A percentile compares a stretch with the other conserved stretches of the same genome.
phyloP scores from a whole-genome alignment of 2,888 invertebrate species.

The Blera fallax region DNA sequence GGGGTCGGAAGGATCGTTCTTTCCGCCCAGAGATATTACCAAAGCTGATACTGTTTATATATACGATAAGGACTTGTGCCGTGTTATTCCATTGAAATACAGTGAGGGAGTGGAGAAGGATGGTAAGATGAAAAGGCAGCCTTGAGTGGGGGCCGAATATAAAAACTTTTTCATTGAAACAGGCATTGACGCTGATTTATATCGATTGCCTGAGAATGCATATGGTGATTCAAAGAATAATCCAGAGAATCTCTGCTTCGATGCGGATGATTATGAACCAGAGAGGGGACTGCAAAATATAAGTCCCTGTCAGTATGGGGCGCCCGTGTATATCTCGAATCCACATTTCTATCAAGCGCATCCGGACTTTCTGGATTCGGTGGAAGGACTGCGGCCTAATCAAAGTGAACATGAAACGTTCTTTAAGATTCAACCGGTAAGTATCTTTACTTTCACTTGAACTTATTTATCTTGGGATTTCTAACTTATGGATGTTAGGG shows the following conservation, averaged over 20 bases:
- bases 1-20: slow-evolving; percentile 92
- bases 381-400: slow-evolving; percentile 88
- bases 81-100: slow-evolving; percentile 89
- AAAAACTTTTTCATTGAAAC: slow-evolving; percentile 66
- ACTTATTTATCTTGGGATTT: too few relatives aligned
- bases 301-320: slow-evolving; percentile 93
- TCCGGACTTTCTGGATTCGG: slow-evolving; percentile 85
- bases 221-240: slow-evolving; percentile 87
- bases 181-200: slow-evolving; percentile 89
- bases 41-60: slow-evolving; percentile 87
- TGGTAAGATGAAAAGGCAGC: slow-evolving; percentile 82
- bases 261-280: slow-evolving; percentile 86
- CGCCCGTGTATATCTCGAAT: slow-evolving; percentile 93
- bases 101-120: slow-evolving; percentile 87
- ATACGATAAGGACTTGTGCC: slow-evolving; percentile 93
- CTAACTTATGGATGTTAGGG: too few relatives aligned
- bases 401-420: slow-evolving; percentile 88
- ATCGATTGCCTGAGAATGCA: slow-evolving; percentile 87
- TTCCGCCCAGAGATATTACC: slow-evolving; percentile 89
- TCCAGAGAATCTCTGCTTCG: slow-evolving; percentile 88
- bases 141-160: not conserved
- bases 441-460: slow-evolving; percentile 74
- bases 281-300: slow-evolving; percentile 91
- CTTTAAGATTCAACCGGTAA: slow-evolving; percentile 93
- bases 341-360: slow-evolving; percentile 95